A percentile compares a stretch with the other conserved stretches of the same genome.
phyloP scores from a whole-genome alignment of 2,113 vertebrate genomes.

The Dipodomys ordii region DNA sequence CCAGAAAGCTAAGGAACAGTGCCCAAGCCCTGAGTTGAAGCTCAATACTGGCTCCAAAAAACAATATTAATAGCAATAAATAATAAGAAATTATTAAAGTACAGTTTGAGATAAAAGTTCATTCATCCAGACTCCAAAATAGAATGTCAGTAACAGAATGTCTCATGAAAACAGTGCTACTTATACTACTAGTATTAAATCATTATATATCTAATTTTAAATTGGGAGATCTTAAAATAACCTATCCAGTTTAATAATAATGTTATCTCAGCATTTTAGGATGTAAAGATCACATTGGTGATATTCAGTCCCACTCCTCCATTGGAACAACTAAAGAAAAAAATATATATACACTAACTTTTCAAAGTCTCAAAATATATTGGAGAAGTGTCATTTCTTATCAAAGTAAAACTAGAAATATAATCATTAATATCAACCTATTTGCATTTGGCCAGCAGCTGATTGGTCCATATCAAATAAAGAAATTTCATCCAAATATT shows the following conservation, averaged over 20 bases:
- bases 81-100: background rate
- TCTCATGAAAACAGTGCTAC: background rate
- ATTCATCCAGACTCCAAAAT: constrained; percentile 54
- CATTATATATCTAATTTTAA: constrained; percentile 17
- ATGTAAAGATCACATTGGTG: background rate
- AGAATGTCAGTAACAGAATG: background rate
- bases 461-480: constrained; percentile 34
- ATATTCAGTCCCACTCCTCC: background rate
- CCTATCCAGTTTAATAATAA: constrained; percentile 7
- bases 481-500: constrained; percentile 2
- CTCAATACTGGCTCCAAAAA: too few species aligned
- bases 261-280: constrained; percentile 34
- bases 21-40: too few species aligned
- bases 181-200: background rate
- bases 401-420: constrained; percentile 6
- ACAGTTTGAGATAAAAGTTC: background rate
- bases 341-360: constrained; percentile 12
- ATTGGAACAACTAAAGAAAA: background rate
- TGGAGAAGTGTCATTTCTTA: constrained; percentile 1
- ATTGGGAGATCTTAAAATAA: background rate
- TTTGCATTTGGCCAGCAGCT: background rate
- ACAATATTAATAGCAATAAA: too few species aligned
- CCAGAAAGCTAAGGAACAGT: too few species aligned
- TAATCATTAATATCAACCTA: background rate
- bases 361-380: constrained; percentile 17